Percentiles rank a stretch among this genome's conserved stretches.
Conservation (phyloP, 2,113 vertebrate species). For the Bujurquina vittata region DNA sequence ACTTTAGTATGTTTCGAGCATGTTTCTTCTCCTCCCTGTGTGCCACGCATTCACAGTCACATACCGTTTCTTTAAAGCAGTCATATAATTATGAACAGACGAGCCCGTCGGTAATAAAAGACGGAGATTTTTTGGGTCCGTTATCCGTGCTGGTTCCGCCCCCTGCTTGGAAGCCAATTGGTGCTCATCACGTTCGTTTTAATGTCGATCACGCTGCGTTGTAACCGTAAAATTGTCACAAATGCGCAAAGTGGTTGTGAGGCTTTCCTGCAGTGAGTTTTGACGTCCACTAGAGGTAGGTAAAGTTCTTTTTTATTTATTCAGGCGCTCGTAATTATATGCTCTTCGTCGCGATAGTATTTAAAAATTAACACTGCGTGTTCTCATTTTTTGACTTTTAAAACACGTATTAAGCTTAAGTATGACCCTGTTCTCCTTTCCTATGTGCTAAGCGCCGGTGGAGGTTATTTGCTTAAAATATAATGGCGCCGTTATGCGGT, state of each 20-base stretch:
- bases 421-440: not conserved
- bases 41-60: not conserved
- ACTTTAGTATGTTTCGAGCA: conserved; percentile 29
- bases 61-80: not conserved
- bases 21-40: not conserved
- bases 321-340: fast-evolving
- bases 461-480: not conserved
- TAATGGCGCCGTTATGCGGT: not conserved
- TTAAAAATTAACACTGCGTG: fast-evolving
- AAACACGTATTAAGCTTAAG: fast-evolving
- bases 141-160: conserved; percentile 49
- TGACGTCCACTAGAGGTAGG: conserved; percentile 47
- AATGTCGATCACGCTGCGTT: not conserved
- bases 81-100: not conserved
- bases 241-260: not conserved
- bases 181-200: not conserved
- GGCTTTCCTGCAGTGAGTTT: not conserved
- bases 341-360: fast-evolving
- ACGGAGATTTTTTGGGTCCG: conserved; percentile 18
- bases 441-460: too few species aligned
- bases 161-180: conserved; percentile 33
- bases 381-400: not conserved
- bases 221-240: conserved; percentile 51
- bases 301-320: not conserved
- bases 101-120: not conserved